Evolutionary conservation across 2,113 vertebrate species (phyloP).

Genomic region (Varanus komodoensis): DNA sequence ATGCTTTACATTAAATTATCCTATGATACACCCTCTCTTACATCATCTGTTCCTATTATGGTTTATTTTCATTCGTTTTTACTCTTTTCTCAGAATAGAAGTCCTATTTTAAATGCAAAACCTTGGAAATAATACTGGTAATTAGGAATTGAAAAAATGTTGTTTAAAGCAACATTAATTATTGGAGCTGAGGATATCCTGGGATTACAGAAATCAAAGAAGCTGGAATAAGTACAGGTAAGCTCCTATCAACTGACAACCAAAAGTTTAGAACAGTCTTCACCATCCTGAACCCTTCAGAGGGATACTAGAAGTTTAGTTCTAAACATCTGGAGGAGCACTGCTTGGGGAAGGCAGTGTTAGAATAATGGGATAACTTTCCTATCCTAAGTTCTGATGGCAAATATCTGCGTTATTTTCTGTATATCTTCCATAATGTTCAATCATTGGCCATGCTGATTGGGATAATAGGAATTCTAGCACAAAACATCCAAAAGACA

Average conservation of each 20-base stretch:
- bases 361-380: background rate
- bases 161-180: slow-evolving; percentile 43
- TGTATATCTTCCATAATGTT: too few species aligned
- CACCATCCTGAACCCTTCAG: too few species aligned
- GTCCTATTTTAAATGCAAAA: slow-evolving; percentile 30
- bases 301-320: too few species aligned
- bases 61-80: slow-evolving; percentile 27
- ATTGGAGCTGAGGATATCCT: slow-evolving; percentile 21
- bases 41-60: background rate
- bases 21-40: background rate
- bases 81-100: background rate
- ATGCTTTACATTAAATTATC: background rate
- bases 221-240: slow-evolving; percentile 49
- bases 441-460: too few species aligned
- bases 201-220: slow-evolving; percentile 24
- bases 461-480: too few species aligned
- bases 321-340: too few species aligned
- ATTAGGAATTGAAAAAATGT: slow-evolving; percentile 27
- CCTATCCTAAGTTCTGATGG: background rate
- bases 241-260: slow-evolving; percentile 22
- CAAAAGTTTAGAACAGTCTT: background rate
- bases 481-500: too few species aligned
- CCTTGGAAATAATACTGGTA: slow-evolving; percentile 22
- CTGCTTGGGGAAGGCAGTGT: background rate
- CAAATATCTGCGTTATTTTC: background rate